Conservation (phyloP, 2,797 vertebrate species). For the Myoxocephalus aenaeus region DNA sequence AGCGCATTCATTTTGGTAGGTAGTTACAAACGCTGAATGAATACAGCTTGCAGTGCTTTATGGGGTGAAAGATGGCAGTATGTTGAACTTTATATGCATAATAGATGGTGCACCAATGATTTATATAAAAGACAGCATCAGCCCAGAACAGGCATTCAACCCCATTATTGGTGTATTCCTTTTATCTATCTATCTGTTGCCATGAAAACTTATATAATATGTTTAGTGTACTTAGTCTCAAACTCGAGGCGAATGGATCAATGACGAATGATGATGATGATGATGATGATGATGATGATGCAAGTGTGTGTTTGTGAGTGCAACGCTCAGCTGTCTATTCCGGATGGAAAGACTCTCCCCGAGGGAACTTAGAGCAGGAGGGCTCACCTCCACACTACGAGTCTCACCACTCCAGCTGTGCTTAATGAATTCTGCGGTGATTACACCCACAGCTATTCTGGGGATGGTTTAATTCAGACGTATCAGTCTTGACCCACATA, state of each 20-base stretch:
- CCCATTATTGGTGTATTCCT: background rate
- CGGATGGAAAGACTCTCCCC: slow-evolving; percentile 13
- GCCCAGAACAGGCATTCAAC: slow-evolving; percentile 34
- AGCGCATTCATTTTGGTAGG: too few species aligned
- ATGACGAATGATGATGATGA: slow-evolving; percentile 4
- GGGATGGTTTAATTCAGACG: slow-evolving; percentile 66
- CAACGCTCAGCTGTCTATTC: slow-evolving; percentile 12
- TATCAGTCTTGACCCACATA: slow-evolving; percentile 77
- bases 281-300: background rate
- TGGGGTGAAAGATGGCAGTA: slow-evolving; percentile 33
- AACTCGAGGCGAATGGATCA: slow-evolving; percentile 46
- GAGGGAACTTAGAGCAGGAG: slow-evolving; percentile 27
- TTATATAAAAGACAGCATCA: slow-evolving; percentile 54
- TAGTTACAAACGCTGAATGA: background rate
- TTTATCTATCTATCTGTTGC: slow-evolving; percentile 28
- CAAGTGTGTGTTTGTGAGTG: slow-evolving; percentile 36
- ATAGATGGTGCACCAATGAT: slow-evolving; percentile 55
- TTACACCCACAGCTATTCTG: slow-evolving; percentile 74
- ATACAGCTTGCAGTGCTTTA: background rate
- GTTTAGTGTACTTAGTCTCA: slow-evolving; percentile 35
- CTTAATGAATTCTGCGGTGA: slow-evolving; percentile 73
- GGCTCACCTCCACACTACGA: slow-evolving; percentile 48
- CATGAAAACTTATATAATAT: slow-evolving; percentile 29
- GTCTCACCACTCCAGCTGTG: slow-evolving; percentile 68
- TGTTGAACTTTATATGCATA: slow-evolving; percentile 51